Conservation (phyloP, 2,113 vertebrate genomes). For the Varanus komodoensis region DNA sequence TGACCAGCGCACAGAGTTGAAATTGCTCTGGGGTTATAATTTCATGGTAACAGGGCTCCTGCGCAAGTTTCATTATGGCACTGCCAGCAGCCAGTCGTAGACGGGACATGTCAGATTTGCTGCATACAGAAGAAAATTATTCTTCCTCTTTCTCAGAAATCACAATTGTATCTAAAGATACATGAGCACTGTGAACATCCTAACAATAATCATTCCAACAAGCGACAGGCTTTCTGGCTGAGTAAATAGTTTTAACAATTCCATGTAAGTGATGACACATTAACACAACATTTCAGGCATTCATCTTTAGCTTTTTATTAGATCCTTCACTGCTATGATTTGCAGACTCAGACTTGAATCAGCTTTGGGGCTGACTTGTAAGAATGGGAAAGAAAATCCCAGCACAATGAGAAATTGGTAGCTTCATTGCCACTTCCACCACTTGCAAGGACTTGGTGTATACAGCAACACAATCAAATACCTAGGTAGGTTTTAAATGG, state of each 20-base stretch:
- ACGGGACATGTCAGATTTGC: constrained; percentile 99
- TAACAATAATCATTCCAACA: background rate
- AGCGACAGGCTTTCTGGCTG: background rate
- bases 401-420: background rate
- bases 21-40: constrained; percentile 99
- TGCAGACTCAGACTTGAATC: background rate
- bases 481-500: too few relatives aligned
- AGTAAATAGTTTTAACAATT: background rate
- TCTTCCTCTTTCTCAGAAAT: background rate
- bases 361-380: background rate
- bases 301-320: background rate
- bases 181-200: background rate
- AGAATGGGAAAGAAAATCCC: background rate
- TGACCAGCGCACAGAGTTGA: constrained; percentile 97
- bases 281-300: background rate
- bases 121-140: constrained; percentile 68
- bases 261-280: background rate
- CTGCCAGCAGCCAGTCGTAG: constrained; percentile 95
- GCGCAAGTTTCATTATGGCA: constrained; percentile 99
- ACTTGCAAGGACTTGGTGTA: background rate
- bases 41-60: constrained; percentile 99
- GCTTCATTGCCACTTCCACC: background rate
- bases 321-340: background rate
- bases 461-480: background rate
- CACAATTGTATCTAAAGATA: background rate